These are phyloP conservation scores for Drosophila siamana DNA, from an alignment of 2,888 invertebrate species.

Conservation along the genomic window DNA sequence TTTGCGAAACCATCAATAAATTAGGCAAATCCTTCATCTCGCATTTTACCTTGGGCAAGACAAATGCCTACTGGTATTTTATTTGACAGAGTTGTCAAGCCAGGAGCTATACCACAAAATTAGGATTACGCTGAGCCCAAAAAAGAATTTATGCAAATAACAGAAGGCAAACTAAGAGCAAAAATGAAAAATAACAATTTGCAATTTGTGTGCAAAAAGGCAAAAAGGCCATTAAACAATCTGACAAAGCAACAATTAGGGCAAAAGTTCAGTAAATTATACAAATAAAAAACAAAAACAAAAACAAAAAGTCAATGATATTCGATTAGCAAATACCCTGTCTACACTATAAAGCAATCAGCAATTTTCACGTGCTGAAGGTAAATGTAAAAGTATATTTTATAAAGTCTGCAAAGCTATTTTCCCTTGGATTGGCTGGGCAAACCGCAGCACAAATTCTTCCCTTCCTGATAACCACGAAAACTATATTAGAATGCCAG, in stretches of 20 bases:
- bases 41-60: constrained; percentile 22
- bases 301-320: not conserved
- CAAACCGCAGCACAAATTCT: not conserved
- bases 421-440: not conserved
- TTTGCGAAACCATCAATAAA: constrained; percentile 43
- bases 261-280: constrained; percentile 25
- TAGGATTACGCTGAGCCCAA: constrained; percentile 41
- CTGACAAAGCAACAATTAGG: constrained; percentile 26
- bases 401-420: not conserved
- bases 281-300: too few species aligned
- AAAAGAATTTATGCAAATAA: constrained; percentile 12
- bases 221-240: constrained; percentile 24
- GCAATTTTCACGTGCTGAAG: too few species aligned
- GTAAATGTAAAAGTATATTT: not conserved
- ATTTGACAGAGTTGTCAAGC: constrained; percentile 42
- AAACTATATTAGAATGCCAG: constrained; percentile 29
- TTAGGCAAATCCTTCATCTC: constrained; percentile 21
- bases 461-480: not conserved
- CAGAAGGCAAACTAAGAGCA: not conserved
- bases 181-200: constrained; percentile 8
- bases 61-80: constrained; percentile 36
- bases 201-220: constrained; percentile 21
- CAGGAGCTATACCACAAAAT: constrained; percentile 34
- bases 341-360: too few species aligned
- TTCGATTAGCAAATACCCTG: not conserved